Evolutionary conservation across 1,140 invertebrate species (phyloP).

Genomic region (Antheraea pernyi): DNA sequence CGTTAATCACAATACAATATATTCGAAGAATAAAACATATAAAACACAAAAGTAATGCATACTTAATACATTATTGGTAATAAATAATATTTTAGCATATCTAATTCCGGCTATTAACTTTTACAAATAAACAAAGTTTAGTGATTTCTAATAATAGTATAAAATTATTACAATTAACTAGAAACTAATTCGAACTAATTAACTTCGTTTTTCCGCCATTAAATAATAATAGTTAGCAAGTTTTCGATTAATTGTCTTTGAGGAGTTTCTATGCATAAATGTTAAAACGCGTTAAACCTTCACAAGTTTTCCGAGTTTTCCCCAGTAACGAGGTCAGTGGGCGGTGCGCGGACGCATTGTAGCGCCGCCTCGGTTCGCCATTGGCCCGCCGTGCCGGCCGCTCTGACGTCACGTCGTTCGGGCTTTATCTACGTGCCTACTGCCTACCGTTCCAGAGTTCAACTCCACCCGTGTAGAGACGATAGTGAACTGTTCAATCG

Average conservation of each 20-base stretch:
- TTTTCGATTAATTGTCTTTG: neutral
- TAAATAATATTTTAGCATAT: no score
- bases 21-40: no score
- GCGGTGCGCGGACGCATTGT: constrained; percentile 45
- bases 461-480: neutral
- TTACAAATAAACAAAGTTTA: no score
- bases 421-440: constrained; percentile 48
- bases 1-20: no score
- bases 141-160: no score
- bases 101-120: no score
- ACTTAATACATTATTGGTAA: no score
- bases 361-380: constrained; percentile 59
- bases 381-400: constrained; percentile 56
- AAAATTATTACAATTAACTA: no score
- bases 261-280: neutral
- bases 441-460: constrained; percentile 5
- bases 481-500: neutral
- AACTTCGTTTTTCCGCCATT: no score
- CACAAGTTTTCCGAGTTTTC: constrained; percentile 59
- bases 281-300: neutral
- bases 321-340: constrained; percentile 40
- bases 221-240: neutral
- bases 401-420: constrained; percentile 66
- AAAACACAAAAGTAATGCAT: no score
- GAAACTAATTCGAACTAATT: no score